These are phyloP conservation scores for Elephas maximus DNA, from an alignment of 2,113 vertebrate species.

Conservation along the genomic window DNA sequence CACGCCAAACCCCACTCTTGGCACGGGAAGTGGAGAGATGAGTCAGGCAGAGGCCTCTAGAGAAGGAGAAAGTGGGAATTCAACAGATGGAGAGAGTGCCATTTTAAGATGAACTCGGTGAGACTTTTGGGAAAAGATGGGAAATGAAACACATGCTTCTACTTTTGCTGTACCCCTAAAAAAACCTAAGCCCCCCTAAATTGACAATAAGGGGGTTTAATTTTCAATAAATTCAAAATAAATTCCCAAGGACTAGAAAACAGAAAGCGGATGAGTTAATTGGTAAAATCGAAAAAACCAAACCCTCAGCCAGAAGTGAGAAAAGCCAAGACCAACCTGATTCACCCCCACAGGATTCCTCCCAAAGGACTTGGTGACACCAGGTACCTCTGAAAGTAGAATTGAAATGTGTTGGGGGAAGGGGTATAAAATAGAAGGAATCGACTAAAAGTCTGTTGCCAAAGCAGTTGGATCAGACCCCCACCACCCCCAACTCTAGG, in stretches of 20 bases:
- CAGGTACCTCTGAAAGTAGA: background rate
- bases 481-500: background rate
- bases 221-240: background rate
- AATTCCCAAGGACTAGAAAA: background rate
- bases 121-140: background rate
- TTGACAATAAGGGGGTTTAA: background rate
- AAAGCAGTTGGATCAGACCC: background rate
- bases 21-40: background rate
- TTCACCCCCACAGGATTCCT: background rate
- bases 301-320: background rate
- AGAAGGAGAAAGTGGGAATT: background rate
- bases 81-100: background rate
- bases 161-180: background rate
- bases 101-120: background rate
- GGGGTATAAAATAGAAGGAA: background rate
- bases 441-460: background rate
- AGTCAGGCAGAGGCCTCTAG: background rate
- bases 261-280: background rate
- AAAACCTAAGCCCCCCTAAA: background rate
- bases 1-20: no score
- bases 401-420: background rate
- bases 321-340: background rate
- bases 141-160: background rate
- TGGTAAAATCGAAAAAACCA: background rate
- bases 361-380: background rate